Conservation (phyloP, 2,113 vertebrate genomes). For the Ammodramus savannarum region DNA sequence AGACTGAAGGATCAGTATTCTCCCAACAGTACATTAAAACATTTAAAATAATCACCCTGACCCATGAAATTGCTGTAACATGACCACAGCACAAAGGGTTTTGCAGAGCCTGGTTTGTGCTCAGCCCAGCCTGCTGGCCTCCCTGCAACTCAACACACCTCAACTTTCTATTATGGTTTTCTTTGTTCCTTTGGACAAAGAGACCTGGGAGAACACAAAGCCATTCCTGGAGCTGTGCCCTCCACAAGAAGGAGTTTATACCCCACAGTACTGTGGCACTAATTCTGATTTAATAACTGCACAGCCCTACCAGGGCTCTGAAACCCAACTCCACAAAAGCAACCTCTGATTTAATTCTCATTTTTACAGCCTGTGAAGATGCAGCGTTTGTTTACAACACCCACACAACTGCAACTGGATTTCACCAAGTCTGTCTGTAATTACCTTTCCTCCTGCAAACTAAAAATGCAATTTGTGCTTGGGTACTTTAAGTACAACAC, state of each 20-base stretch:
- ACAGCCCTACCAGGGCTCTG: not conserved
- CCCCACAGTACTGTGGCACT: too few species aligned
- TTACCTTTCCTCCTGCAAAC: not conserved
- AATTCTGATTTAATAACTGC: not conserved
- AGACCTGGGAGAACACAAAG: not conserved
- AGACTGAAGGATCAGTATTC: not conserved
- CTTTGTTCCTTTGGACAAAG: not conserved
- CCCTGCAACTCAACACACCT: not conserved
- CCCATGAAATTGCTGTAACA: accelerated
- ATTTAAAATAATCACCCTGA: not conserved
- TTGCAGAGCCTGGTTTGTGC: not conserved
- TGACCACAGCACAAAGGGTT: not conserved
- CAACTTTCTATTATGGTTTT: accelerated
- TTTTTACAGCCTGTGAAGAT: not conserved
- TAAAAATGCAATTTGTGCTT: not conserved
- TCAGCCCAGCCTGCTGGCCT: not conserved
- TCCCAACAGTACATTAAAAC: not conserved
- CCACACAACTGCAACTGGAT: not conserved
- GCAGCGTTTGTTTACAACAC: not conserved
- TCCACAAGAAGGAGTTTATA: not conserved
- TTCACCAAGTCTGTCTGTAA: not conserved
- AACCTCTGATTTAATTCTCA: not conserved
- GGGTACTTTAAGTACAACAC: not conserved
- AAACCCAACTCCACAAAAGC: not conserved
- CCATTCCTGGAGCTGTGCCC: not conserved